Conservation (phyloP, 2,888 invertebrate species). For the Drosophila borborema region DNA sequence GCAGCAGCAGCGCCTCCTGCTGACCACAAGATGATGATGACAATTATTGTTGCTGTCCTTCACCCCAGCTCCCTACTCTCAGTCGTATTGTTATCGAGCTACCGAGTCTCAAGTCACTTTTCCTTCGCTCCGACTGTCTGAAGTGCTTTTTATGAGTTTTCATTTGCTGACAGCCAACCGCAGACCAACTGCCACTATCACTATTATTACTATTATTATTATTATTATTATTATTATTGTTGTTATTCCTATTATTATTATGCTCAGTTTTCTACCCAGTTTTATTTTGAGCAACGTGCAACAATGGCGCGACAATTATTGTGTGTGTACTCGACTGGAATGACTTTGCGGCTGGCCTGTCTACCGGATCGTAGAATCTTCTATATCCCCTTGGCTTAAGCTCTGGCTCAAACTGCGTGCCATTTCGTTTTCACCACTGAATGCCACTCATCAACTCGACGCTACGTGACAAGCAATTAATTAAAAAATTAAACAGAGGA, state of each 20-base stretch:
- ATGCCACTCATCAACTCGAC: slow-evolving; percentile 58
- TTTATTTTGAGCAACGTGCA: slow-evolving; percentile 75
- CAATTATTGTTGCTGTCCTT: slow-evolving; percentile 67
- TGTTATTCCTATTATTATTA: slow-evolving; percentile 41
- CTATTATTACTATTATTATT: slow-evolving; percentile 16
- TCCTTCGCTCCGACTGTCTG: slow-evolving; percentile 43
- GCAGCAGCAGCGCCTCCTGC: slow-evolving; percentile 40
- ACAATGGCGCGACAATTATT: slow-evolving; percentile 76
- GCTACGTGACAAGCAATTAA: slow-evolving; percentile 78
- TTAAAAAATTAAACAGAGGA: slow-evolving; percentile 70
- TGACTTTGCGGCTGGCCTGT: slow-evolving; percentile 47
- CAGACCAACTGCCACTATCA: slow-evolving; percentile 67
- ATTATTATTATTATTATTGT: slow-evolving; percentile 42
- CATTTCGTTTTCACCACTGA: slow-evolving; percentile 67
- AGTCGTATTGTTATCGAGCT: slow-evolving; percentile 48
- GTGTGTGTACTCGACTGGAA: slow-evolving; percentile 31
- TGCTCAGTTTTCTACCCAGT: slow-evolving; percentile 43
- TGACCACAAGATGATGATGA: slow-evolving; percentile 59
- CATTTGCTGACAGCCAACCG: slow-evolving; percentile 65
- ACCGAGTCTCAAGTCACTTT: slow-evolving; percentile 56
- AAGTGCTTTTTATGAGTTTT: slow-evolving; percentile 70
- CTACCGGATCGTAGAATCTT: slow-evolving; percentile 12
- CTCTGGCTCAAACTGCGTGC: slow-evolving; percentile 35
- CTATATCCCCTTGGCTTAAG: not conserved
- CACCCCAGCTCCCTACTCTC: not conserved